Percentiles rank a stretch among this genome's conserved stretches.
Conservation (phyloP, 2,113 vertebrate genomes). For the Dascyllus trimaculatus region DNA sequence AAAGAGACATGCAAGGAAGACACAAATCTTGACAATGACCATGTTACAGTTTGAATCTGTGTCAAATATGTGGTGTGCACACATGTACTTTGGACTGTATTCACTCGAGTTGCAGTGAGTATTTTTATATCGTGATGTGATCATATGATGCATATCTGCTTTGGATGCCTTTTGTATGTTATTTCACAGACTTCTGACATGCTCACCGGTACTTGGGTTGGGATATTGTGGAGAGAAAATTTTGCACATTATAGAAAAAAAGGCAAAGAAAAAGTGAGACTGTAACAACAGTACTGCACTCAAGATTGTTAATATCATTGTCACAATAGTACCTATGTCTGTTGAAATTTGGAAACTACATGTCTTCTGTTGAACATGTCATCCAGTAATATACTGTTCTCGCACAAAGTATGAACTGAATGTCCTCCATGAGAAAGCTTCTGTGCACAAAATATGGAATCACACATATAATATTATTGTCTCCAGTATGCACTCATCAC, state of each 20-base stretch:
- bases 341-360: slow-evolving; percentile 4
- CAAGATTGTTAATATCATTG: no score
- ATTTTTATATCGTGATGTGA: not conserved
- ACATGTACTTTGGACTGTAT: not conserved
- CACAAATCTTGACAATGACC: slow-evolving; percentile 4
- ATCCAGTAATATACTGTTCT: not conserved
- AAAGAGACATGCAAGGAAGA: slow-evolving; percentile 7
- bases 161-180: slow-evolving; percentile 8
- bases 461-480: not conserved
- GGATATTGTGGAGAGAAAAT: slow-evolving; percentile 16
- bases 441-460: not conserved
- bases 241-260: not conserved
- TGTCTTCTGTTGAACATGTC: not conserved
- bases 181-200: not conserved
- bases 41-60: slow-evolving; percentile 5
- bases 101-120: not conserved
- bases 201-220: not conserved
- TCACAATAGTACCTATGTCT: not conserved
- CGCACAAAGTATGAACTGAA: not conserved
- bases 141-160: not conserved
- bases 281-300: not conserved
- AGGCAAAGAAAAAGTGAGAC: not conserved
- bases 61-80: slow-evolving; percentile 3
- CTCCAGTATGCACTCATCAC: not conserved
- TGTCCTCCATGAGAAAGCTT: not conserved